phyloP scores from a whole-genome alignment of 2,888 invertebrate species.

The Balanococcus diminutus region DNA sequence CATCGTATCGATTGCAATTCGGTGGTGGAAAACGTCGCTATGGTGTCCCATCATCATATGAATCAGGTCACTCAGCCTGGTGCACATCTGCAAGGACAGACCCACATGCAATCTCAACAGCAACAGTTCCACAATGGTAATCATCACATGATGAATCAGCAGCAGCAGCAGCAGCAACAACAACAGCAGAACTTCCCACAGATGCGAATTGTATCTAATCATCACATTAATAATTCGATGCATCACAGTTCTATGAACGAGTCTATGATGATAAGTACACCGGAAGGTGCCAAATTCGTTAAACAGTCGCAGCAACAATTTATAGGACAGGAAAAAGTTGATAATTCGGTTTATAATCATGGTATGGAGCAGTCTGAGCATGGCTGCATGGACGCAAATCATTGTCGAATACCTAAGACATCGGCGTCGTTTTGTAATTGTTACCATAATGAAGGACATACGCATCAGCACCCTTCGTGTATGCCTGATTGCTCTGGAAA shows the following conservation, averaged over 20 bases:
- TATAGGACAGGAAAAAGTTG: neutral
- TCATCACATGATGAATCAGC: slow-evolving; percentile 10
- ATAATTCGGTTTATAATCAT: slow-evolving; percentile 13
- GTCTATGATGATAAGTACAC: neutral
- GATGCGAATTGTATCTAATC: slow-evolving; percentile 47
- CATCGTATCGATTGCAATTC: neutral
- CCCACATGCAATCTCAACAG: neutral
- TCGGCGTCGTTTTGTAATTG: slow-evolving; percentile 39
- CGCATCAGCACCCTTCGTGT: neutral
- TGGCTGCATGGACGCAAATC: neutral
- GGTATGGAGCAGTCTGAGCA: neutral
- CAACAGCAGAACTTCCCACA: slow-evolving; percentile 34
- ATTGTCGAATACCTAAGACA: slow-evolving; percentile 17
- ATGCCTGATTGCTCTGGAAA: slow-evolving; percentile 15
- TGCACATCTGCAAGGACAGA: neutral
- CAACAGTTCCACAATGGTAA: neutral
- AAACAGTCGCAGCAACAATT: neutral
- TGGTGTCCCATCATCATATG: slow-evolving; percentile 36
- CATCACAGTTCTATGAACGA: neutral
- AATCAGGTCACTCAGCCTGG: neutral
- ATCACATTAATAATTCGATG: slow-evolving; percentile 19
- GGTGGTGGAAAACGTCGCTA: neutral
- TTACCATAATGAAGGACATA: slow-evolving; percentile 41
- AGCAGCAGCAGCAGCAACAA: slow-evolving; percentile 37
- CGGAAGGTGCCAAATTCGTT: neutral